Conservation (phyloP, 2,888 invertebrate species). For the Tubulanus polymorphus region DNA sequence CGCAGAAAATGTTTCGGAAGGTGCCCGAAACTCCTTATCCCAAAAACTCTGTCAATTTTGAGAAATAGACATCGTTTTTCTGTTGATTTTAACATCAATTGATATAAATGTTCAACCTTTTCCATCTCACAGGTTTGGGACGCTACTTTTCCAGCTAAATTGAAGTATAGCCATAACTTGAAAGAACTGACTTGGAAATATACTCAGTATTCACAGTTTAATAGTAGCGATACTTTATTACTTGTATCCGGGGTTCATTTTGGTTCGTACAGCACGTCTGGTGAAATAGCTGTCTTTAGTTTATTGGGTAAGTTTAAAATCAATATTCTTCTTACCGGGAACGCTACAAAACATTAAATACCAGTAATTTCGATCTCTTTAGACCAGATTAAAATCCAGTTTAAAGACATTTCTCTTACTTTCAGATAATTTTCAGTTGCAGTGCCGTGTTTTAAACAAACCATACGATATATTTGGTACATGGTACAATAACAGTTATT, state of each 20-base stretch:
- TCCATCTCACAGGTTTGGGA: slow-evolving; percentile 73
- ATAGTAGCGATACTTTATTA: slow-evolving; percentile 72
- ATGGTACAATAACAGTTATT: slow-evolving; percentile 79
- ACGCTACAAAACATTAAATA: too few species aligned
- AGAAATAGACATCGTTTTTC: too few species aligned
- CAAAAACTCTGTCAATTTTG: too few species aligned
- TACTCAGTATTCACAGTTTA: slow-evolving; percentile 82
- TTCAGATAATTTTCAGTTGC: slow-evolving; percentile 60
- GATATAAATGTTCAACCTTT: too few species aligned
- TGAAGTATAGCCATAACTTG: slow-evolving; percentile 68
- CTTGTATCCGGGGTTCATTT: slow-evolving; percentile 81
- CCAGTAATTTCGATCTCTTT: slow-evolving; percentile 73
- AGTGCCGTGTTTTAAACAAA: slow-evolving; percentile 66
- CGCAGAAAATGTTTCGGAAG: too few species aligned
- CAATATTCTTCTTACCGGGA: too few species aligned
- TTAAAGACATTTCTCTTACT: not conserved
- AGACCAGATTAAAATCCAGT: slow-evolving; percentile 53
- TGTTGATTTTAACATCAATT: too few species aligned
- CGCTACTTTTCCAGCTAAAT: slow-evolving; percentile 66
- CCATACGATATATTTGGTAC: slow-evolving; percentile 85
- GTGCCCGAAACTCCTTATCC: too few species aligned
- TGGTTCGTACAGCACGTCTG: slow-evolving; percentile 73
- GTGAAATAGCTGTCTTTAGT: slow-evolving; percentile 83
- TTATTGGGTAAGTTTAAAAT: slow-evolving; percentile 59
- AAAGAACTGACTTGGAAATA: slow-evolving; percentile 77